Percentiles rank a stretch among this genome's conserved stretches.
phyloP scores from a whole-genome alignment of 2,888 invertebrate species.

The Creontiades dilutus region DNA sequence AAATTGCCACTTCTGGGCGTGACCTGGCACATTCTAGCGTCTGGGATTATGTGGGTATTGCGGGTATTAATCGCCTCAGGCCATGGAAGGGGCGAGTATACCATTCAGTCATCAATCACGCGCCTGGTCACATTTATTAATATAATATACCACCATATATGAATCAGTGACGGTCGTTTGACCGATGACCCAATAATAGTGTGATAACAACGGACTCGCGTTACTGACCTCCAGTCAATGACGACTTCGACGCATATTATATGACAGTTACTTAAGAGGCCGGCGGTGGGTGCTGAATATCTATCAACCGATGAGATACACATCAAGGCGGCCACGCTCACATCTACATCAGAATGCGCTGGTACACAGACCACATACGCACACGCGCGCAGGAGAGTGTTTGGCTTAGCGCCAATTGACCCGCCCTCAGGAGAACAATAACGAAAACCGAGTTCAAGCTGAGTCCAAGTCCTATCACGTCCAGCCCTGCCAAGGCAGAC shows the following conservation, averaged over 20 bases:
- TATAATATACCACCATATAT: background rate
- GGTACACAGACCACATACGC: background rate
- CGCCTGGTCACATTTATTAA: no score
- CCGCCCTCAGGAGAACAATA: background rate
- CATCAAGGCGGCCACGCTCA: background rate
- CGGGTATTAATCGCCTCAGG: no score
- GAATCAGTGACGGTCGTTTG: no score
- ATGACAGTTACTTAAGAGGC: conserved; percentile 5
- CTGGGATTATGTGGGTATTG: no score
- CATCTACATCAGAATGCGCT: background rate
- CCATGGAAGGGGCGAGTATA: no score
- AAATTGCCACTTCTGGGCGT: no score
- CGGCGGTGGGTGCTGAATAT: background rate
- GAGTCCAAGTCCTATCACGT: conserved; percentile 1
- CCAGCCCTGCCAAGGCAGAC: conserved; percentile 17
- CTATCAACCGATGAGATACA: background rate
- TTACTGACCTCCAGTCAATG: background rate
- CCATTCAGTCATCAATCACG: no score
- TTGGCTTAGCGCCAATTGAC: background rate
- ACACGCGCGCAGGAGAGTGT: background rate
- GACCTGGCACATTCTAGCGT: no score
- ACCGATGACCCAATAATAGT: background rate
- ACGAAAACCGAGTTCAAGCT: background rate
- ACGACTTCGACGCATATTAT: background rate
- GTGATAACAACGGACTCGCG: background rate